These are phyloP conservation scores for Palythoa grandiflora DNA, from an alignment of 92 coral and sea anemone species.

Conservation along the genomic window DNA sequence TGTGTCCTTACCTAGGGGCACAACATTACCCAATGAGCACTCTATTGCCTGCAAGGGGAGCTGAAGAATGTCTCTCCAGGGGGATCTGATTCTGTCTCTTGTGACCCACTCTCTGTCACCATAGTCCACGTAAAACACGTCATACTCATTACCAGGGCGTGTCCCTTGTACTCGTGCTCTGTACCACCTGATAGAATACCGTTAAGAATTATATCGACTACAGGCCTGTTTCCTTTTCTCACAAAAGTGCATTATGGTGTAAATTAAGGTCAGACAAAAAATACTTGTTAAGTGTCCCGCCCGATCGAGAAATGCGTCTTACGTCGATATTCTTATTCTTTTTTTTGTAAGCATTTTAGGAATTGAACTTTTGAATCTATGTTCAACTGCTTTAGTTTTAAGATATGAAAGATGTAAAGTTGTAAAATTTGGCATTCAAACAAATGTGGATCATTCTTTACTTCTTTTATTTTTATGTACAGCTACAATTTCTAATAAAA, in stretches of 20 bases:
- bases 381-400: too few species aligned
- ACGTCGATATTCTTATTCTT: too few species aligned
- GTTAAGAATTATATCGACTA: not conserved
- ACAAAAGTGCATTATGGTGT: not conserved
- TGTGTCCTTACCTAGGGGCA: constrained; percentile 72
- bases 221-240: not conserved
- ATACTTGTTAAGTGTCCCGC: too few species aligned
- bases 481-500: too few species aligned
- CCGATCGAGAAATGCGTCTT: too few species aligned
- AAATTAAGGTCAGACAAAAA: too few species aligned
- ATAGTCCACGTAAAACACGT: constrained; percentile 93
- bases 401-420: too few species aligned
- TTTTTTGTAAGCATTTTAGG: too few species aligned
- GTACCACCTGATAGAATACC: constrained; percentile 78
- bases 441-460: too few species aligned
- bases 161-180: constrained; percentile 92
- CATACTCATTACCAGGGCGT: constrained; percentile 90
- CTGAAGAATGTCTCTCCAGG: constrained; percentile 81
- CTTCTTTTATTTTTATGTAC: too few species aligned
- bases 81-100: constrained; percentile 72
- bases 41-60: constrained; percentile 92
- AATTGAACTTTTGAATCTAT: too few species aligned
- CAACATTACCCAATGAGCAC: constrained; percentile 84
- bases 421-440: too few species aligned
- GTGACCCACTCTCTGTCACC: constrained; percentile 97